Conservation (phyloP, 2,797 vertebrate species). For the Nyctibius grandis region DNA sequence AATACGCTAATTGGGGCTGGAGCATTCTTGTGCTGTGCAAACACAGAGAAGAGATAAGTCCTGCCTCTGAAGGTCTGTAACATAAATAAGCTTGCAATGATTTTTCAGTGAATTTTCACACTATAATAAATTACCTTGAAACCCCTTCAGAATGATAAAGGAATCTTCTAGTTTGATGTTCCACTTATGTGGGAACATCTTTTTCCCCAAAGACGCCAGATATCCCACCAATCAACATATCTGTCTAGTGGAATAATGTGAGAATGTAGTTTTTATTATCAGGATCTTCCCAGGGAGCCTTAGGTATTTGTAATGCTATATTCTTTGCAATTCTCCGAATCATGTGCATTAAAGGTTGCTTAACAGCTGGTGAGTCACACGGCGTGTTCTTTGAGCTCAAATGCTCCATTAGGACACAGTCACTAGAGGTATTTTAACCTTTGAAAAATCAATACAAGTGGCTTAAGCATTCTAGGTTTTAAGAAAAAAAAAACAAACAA, state of each 20-base stretch:
- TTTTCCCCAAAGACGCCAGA: constrained; percentile 10
- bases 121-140: neutral
- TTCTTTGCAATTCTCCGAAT: constrained; percentile 45
- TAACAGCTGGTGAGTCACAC: constrained; percentile 61
- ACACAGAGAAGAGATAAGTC: neutral
- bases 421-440: constrained; percentile 63
- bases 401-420: constrained; percentile 48
- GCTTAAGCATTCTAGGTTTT: constrained; percentile 23
- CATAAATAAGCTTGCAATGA: neutral
- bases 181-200: neutral
- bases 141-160: constrained; percentile 8
- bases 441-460: constrained; percentile 38
- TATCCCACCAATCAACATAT: neutral
- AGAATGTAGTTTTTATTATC: constrained; percentile 47
- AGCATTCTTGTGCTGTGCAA: neutral
- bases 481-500: neutral
- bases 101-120: neutral
- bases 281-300: constrained; percentile 38
- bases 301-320: constrained; percentile 40
- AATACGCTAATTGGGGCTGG: neutral
- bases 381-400: constrained; percentile 49
- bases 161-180: neutral
- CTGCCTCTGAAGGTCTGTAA: neutral
- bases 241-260: constrained; percentile 37
- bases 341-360: constrained; percentile 52